These are phyloP conservation scores for Meloidogyne chitwoodi DNA, from an alignment of 1,140 invertebrate species.

Conservation along the genomic window DNA sequence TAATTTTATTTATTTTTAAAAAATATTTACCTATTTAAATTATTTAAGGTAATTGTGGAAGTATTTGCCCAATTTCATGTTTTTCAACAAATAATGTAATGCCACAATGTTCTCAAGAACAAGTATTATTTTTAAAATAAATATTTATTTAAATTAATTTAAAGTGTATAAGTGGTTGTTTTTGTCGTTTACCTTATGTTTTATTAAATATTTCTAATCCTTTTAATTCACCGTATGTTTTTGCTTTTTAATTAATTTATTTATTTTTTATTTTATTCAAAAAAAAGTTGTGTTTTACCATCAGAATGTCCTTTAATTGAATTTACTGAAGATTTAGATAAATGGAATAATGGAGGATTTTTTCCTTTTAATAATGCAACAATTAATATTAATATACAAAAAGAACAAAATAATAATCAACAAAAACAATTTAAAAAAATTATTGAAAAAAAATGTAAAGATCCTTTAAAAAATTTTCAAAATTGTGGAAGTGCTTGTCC, in stretches of 20 bases:
- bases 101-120: conserved; percentile 18
- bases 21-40: neutral
- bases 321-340: conserved; percentile 21
- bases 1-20: neutral
- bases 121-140: too few relatives aligned
- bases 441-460: conserved; percentile 19
- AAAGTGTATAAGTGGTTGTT: conserved; percentile 21
- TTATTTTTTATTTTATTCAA: neutral
- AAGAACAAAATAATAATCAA: too few relatives aligned
- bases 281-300: conserved; percentile 27
- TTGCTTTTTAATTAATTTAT: neutral
- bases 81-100: conserved; percentile 13
- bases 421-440: too few relatives aligned
- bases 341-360: conserved; percentile 23
- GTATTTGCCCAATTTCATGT: conserved; percentile 35
- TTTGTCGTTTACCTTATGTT: conserved; percentile 35
- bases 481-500: conserved; percentile 32
- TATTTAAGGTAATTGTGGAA: conserved; percentile 19
- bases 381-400: too few relatives aligned
- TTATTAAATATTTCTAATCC: conserved; percentile 22
- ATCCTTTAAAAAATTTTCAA: conserved; percentile 34
- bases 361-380: conserved; percentile 14
- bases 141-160: neutral
- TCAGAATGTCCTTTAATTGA: conserved; percentile 29
- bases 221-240: conserved; percentile 23